These are phyloP conservation scores for Chrysaora quinquecirrha DNA, from an alignment of 30 jellyfish, hydroid and myxozoan species.

Conservation along the genomic window DNA sequence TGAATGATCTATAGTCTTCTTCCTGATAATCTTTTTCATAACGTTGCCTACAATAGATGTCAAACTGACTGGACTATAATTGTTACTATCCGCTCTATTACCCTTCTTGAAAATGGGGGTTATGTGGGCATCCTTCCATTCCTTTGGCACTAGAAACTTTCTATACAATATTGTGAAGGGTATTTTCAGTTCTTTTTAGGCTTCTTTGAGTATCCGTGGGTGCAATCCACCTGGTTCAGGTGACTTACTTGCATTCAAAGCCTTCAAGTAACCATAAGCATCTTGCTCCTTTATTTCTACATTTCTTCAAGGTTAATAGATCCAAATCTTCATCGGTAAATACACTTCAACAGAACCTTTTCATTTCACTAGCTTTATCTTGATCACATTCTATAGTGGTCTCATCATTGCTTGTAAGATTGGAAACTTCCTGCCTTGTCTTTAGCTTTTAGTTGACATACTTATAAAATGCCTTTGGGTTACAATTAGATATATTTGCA, in stretches of 20 bases:
- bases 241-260: conserved; percentile 36
- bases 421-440: background rate
- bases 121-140: conserved; percentile 34
- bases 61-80: conserved; percentile 43
- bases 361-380: conserved; percentile 37
- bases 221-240: conserved; percentile 55
- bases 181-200: conserved; percentile 38
- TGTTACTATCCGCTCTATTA: conserved; percentile 19
- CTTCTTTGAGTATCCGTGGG: conserved; percentile 42
- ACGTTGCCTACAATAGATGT: conserved; percentile 38
- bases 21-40: conserved; percentile 46
- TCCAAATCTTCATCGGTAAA: conserved; percentile 24
- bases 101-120: conserved; percentile 51
- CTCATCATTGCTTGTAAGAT: conserved; percentile 12
- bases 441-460: conserved; percentile 45
- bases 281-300: conserved; percentile 29
- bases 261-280: background rate
- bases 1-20: conserved; percentile 24
- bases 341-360: conserved; percentile 36
- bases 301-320: conserved; percentile 32
- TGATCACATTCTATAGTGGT: conserved; percentile 29
- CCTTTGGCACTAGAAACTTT: conserved; percentile 40
- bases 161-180: conserved; percentile 34
- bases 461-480: conserved; percentile 44
- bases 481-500: conserved; percentile 19